Base-by-base conservation (phyloP, 2,888 invertebrate genomes). In the Ganaspis brasiliensis region DNA sequence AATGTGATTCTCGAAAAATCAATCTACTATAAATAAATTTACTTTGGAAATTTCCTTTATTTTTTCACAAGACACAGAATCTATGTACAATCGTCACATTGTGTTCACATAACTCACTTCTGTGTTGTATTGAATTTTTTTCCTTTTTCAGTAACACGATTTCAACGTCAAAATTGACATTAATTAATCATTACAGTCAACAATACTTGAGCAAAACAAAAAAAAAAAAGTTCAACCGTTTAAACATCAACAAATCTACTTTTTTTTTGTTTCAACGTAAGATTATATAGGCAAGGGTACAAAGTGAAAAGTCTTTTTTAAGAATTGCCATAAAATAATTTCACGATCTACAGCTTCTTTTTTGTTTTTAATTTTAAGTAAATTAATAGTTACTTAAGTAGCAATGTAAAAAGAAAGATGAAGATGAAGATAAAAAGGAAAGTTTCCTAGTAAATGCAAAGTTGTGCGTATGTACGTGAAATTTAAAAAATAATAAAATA, bases 51-150 rank as follows among this genome's bases (percentile, higher is more conserved):
- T 67, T 40, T 67, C 45, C 67, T 67, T 67, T 67, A 67, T 67
- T 67, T 45, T 14, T 67, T 45, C 67, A 67, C 45, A 67, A 67
- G 45, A 67, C 67, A 67, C 67, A 67, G 67, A 67, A 40, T 67
- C 37, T 67, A 67, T 67, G 24, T 67, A 67, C 67, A 67, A 67
- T 67, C 24, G 67, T 67, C 40, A 67, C 40, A 40, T 67, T 67
- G 67, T 40, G 40, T 45, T 67, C n/a, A 67, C 67, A 67, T 24
- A 67, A 21, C 24, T 67, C 45, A 45, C 21, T 45, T 67, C 45
- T 67, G 67, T 45, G 67, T 45, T 24, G n/a, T 45, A 67, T 67
- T 67, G n/a, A 67, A 45, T 67, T 24, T 56, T 45, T 8, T 45
- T 45, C n/a, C 24, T 21, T 67, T 67, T 67, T 63, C 21, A 16